A percentile compares a stretch with the other conserved stretches of the same genome.
phyloP scores from a whole-genome alignment of 1,140 invertebrate genomes.

The Tetramorium parvispinum region DNA sequence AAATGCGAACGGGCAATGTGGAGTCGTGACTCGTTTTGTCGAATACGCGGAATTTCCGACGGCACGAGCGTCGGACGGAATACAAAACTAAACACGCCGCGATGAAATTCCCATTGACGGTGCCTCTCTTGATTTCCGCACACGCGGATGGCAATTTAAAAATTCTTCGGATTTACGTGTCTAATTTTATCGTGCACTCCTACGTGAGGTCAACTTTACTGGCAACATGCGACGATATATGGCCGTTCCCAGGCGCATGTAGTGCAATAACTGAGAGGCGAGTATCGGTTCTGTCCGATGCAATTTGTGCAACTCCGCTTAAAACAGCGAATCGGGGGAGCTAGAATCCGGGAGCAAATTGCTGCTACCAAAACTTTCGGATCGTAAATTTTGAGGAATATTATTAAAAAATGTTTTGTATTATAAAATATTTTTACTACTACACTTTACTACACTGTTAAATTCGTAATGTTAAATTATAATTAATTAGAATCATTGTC shows the following conservation, averaged over 20 bases:
- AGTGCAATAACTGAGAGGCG: slow-evolving; percentile 47
- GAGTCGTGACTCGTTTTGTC: slow-evolving; percentile 20
- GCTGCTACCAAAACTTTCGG: background rate
- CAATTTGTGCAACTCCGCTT: slow-evolving; percentile 34
- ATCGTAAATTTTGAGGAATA: background rate
- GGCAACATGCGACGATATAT: slow-evolving; percentile 37
- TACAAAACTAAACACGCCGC: slow-evolving; percentile 55
- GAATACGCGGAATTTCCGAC: slow-evolving; percentile 44
- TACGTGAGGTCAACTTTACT: slow-evolving; percentile 36
- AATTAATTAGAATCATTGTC: no score
- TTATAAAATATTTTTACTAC: no score
- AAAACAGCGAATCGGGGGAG: background rate
- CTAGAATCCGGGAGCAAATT: background rate
- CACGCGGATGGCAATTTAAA: slow-evolving; percentile 49
- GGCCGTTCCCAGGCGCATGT: slow-evolving; percentile 22
- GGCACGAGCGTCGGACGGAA: slow-evolving; percentile 30
- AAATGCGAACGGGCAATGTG: slow-evolving; percentile 24
- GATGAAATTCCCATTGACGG: slow-evolving; percentile 55
- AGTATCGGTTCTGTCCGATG: slow-evolving; percentile 34
- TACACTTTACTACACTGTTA: no score
- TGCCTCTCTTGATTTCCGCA: slow-evolving; percentile 47
- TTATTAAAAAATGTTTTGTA: slow-evolving; percentile 6
- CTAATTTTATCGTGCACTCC: slow-evolving; percentile 17
- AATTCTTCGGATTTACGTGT: slow-evolving; percentile 60
- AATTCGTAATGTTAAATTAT: no score